These are phyloP conservation scores for Danio tinwini DNA, from an alignment of 2,797 vertebrate species.

Conservation along the genomic window DNA sequence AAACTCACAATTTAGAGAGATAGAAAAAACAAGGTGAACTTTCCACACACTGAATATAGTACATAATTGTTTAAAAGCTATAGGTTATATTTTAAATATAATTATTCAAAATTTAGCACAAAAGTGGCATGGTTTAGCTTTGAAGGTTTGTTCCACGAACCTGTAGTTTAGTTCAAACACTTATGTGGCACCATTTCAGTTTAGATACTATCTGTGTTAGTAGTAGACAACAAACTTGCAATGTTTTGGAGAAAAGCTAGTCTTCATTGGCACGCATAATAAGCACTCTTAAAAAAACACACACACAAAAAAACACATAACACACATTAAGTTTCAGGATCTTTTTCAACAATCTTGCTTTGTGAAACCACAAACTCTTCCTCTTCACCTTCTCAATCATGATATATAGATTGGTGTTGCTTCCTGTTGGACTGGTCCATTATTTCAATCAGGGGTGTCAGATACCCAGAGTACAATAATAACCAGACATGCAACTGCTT, in stretches of 20 bases:
- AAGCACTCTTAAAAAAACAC: background rate
- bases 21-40: background rate
- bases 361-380: background rate
- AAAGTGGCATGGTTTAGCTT: background rate
- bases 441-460: background rate
- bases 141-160: background rate
- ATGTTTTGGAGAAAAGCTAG: background rate
- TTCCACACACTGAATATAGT: background rate
- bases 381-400: background rate
- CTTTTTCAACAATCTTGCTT: background rate
- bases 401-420: background rate
- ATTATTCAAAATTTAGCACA: background rate
- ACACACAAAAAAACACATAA: background rate
- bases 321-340: background rate
- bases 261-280: background rate
- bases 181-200: background rate
- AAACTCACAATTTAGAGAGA: slow-evolving; percentile 8
- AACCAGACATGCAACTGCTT: background rate
- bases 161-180: background rate
- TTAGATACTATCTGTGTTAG: background rate
- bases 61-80: background rate
- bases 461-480: background rate
- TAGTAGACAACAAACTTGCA: background rate
- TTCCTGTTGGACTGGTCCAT: background rate
- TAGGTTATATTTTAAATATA: background rate